Evolutionary conservation across 1,140 invertebrate genomes (phyloP), one percentile per base, ranked within the genome.

Genomic region (Archivesica marissinica): DNA sequence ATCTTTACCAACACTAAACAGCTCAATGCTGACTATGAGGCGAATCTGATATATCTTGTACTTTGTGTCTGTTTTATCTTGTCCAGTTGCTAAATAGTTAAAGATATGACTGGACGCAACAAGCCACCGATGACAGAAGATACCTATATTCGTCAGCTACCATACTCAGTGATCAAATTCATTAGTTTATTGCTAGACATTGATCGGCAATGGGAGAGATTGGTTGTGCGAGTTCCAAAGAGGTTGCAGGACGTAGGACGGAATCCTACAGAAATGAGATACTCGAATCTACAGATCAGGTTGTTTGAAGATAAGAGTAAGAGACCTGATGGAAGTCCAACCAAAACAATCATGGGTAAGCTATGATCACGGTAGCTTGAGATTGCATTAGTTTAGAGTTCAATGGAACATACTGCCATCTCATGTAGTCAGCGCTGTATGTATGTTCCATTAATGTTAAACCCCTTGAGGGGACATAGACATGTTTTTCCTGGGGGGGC

Each of bases 91-190:
- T 23, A 28, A 23, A 20, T 7, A 20, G 15, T 52, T 52, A 35
- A 64, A 33, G n/a, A n/a, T 7, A 86, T 75, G 77, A 86, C 47
- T 25, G 41, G 66, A 17, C 68, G 52, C 17, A 70, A 72, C 23
- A 54, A 52, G 25, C 28, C 0, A 61, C 20, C 30, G 35, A 20
- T 84, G 0, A 84, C 80, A 1, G 52, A 54, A 59, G 87, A 89
- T 3, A 86, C 87, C 2, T 89, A 59, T 76, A 87, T 89, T 52
- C 83, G 88, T 1, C 47, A 86, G 20, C 39, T 90, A 38, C 89
- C 88, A 9, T 87, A 85, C 72, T 86, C 86, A 39, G 85, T 50
- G 17, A 38, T 86, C 13, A 72, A 70, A 23, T 85, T 86, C 50
- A 38, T 89, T 13, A 66, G 78, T 30, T 66, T 80, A 6, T n/a